Conservation (phyloP, 1,140 invertebrate species). For the Elysia chlorotica region DNA sequence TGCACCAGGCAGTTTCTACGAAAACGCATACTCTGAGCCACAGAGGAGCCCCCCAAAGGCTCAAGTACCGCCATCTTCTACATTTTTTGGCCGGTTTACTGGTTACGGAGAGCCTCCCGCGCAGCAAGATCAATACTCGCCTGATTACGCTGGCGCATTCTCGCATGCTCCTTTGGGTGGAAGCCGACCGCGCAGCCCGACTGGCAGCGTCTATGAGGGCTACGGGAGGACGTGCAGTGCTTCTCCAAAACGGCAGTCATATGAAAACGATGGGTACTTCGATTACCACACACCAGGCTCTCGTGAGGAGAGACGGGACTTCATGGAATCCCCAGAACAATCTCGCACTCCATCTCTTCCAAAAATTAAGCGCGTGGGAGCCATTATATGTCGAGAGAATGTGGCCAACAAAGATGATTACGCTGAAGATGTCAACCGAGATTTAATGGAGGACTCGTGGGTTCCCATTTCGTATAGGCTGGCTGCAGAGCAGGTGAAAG, state of each 20-base stretch:
- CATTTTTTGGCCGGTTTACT: not conserved
- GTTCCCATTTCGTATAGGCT: not conserved
- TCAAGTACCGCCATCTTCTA: not conserved
- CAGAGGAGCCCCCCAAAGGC: not conserved
- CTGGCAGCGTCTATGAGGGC: not conserved
- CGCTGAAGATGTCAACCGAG: constrained; percentile 13
- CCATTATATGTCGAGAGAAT: constrained; percentile 9
- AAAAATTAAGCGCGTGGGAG: constrained; percentile 8
- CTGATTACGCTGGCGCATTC: not conserved
- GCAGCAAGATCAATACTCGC: not conserved
- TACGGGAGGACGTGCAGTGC: not conserved
- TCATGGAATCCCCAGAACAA: not conserved
- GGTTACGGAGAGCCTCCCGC: not conserved
- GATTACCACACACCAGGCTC: not conserved
- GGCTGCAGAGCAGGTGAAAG: not conserved
- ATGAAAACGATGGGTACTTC: not conserved
- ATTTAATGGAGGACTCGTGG: constrained; percentile 4
- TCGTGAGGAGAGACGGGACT: not conserved
- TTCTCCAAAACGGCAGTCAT: not conserved
- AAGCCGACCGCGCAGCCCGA: not conserved
- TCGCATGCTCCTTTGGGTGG: too few relatives aligned
- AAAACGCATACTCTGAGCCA: not conserved
- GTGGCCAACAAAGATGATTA: constrained; percentile 17
- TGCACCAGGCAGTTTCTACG: not conserved
- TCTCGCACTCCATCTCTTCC: not conserved